Evolutionary conservation across 2,888 invertebrate genomes (phyloP).

Genomic region (Beris morrisii): DNA sequence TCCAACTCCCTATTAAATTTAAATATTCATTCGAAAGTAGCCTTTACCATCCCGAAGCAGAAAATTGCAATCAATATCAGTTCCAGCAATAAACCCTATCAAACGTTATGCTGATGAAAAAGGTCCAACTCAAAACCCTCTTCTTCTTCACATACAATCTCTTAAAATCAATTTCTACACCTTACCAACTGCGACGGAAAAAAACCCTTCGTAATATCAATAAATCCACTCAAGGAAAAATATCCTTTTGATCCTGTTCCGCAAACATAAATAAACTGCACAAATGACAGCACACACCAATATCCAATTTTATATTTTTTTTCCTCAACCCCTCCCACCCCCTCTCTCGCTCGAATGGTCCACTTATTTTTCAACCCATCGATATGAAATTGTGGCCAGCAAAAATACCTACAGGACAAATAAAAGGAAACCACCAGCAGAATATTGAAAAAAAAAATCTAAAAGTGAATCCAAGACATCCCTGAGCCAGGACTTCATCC

Average conservation of each 20-base stretch:
- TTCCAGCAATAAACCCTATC: too few relatives aligned
- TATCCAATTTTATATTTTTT: slow-evolving; percentile 19
- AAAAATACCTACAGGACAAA: slow-evolving; percentile 24
- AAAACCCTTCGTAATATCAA: slow-evolving; percentile 11
- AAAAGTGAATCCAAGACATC: not conserved
- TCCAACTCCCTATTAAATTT: too few relatives aligned
- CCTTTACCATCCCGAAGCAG: too few relatives aligned
- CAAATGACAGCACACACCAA: slow-evolving; percentile 16
- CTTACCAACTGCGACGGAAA: too few relatives aligned
- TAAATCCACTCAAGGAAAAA: slow-evolving; percentile 37
- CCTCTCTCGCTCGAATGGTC: not conserved
- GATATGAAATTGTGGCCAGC: slow-evolving; percentile 27
- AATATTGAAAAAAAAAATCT: slow-evolving; percentile 23
- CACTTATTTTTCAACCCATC: not conserved
- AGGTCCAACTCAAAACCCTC: too few relatives aligned
- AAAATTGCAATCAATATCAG: too few relatives aligned
- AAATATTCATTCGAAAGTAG: too few relatives aligned
- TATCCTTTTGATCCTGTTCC: slow-evolving; percentile 37
- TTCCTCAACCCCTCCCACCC: not conserved
- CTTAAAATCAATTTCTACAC: too few relatives aligned
- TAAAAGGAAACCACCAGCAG: slow-evolving; percentile 18
- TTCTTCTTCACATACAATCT: too few relatives aligned
- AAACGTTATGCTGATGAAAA: too few relatives aligned
- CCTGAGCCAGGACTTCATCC: not conserved
- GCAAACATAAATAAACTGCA: slow-evolving; percentile 34